Base-by-base conservation (phyloP, 2,888 invertebrate species). In the Limnephilus marmoratus region DNA sequence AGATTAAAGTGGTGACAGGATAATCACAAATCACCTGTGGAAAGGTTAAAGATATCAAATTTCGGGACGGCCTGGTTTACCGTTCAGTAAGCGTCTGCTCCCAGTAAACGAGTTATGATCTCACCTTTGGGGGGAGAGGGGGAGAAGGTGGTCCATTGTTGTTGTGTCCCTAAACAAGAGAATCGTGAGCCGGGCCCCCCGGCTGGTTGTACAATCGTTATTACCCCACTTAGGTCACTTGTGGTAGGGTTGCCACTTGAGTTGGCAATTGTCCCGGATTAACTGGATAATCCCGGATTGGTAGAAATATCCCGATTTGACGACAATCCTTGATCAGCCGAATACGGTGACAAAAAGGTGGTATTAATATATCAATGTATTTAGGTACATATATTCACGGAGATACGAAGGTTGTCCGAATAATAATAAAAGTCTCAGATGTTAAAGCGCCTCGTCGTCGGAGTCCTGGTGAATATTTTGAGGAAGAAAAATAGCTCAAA, bases 11-110 rank as follows among this genome's bases (percentile, higher is more conserved):
- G 53, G 53, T 53, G n/a, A 68, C 68, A 68, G n/a, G 68, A 68
- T 68, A 68, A 68, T 68, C 68, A 68, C 68, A 68, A 68, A 24
- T 68, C 68, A 68, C 68, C 68, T 68, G 68, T 68, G 24, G 37
- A 83, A 83, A 83, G 83, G 83, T 83, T 83, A 83, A 83, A 83
- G 83, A 83, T 37, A 83, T 83, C 83, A 37, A 83, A 37, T 83
- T 83, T 83, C 83, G 83, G 41, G 83, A 83, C 31, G 18, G 83
- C 15, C 83, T 37, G 83, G n/a, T 83, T 41, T 18, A 83, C 83
- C 83, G 83, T 34, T 83, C 83, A 13, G 83, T 34, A 24, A 11
- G 34, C 83, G 34, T 83, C 83, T 41, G 37, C 83, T 83, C 83
- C 37, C 83, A 83, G 31, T 37, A 83, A 34, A 34, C 83, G 83